A percentile compares a stretch with the other conserved stretches of the same genome.
phyloP scores from a whole-genome alignment of 1,140 invertebrate genomes.

The Cherax destructor region DNA sequence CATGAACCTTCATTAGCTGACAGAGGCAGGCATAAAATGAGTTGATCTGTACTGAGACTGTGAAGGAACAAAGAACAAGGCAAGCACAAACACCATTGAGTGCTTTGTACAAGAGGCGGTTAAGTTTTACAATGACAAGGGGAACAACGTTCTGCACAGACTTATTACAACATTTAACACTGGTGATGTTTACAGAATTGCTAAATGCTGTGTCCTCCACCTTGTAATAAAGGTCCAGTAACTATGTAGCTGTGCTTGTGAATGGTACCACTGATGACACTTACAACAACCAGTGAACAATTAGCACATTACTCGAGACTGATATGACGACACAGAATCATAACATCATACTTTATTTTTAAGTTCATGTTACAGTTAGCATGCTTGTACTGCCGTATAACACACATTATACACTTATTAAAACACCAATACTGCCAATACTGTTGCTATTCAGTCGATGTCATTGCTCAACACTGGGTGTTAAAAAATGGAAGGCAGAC shows the following conservation, averaged over 20 bases:
- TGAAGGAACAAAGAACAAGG: conserved; percentile 9
- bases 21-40: background rate
- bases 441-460: background rate
- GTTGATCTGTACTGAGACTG: background rate
- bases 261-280: background rate
- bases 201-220: background rate
- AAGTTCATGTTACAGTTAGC: background rate
- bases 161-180: conserved; percentile 3
- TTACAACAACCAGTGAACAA: background rate
- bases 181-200: background rate
- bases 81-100: conserved; percentile 1
- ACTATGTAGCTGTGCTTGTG: background rate
- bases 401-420: background rate
- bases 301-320: background rate
- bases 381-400: background rate
- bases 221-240: background rate
- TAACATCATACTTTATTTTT: background rate
- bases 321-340: background rate
- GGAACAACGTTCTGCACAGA: background rate
- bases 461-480: background rate
- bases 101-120: background rate
- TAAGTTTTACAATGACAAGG: background rate
- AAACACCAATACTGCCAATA: background rate
- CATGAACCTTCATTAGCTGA: background rate
- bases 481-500: background rate